Evolutionary conservation across 2,797 vertebrate species (phyloP), one percentile per base, ranked within the genome.

Genomic region (Cyclura pinguis): DNA sequence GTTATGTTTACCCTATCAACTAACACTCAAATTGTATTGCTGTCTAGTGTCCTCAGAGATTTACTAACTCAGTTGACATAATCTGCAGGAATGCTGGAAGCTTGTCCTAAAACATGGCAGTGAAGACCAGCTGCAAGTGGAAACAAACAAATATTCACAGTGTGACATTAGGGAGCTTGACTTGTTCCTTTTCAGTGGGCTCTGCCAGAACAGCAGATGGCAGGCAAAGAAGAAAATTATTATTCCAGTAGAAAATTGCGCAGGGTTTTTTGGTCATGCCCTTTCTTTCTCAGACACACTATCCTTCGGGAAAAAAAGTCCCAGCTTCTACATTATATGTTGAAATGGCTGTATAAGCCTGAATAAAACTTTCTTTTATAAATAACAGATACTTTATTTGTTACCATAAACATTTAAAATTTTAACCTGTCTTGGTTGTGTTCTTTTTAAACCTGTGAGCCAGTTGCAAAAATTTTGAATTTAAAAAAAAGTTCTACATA

Each of bases 191-290:
- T 91, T 84, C 86, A 73, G 47, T 84, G 86, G 89, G 88, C 93
- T 91, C 85, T 95, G 94, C 94, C 93, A 93, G 90, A 35, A 62
- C 85, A 92, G 95, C 94, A 94, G 93, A 95, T 95, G 96, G 92
- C 92, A 95, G 59, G 42, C 84, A 22, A 38, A 88, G 92, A 88
- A 81, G 32, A 32, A 89, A 86, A 80, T 84, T 83, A 1, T 90
- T 86, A 73, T 94, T 76, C 90, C 87, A 93, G 84, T 91, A 94
- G 94, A 94, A 94, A 95, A 93, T 91, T 82, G 90, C 92, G 57
- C 27, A 93, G 82, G 42, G 86, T 88, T 87, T 92, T 83, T 89
- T 89, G 69, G 50, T 87, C 52, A 67, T 67, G 82, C 59, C 82
- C 82, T 4, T 62, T 27, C 6, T 83, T 62, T 27, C 10, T 6